Conservation (phyloP, 2,888 invertebrate species). For the Strigamia crassipes region DNA sequence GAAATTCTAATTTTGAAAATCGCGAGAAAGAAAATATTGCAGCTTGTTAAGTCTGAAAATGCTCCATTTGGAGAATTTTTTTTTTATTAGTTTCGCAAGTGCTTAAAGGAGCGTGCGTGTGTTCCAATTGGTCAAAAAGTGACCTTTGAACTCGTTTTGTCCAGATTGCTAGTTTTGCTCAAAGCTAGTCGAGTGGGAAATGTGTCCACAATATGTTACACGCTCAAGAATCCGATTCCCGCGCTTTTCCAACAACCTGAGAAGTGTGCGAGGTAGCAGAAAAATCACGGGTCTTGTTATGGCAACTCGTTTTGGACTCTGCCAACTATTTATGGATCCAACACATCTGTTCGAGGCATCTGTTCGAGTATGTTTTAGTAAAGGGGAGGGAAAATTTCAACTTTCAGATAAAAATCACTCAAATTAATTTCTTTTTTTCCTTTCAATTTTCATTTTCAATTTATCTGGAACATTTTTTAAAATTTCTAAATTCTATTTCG, state of each 20-base stretch:
- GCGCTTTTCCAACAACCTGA: conserved; percentile 20
- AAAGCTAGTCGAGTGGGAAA: not conserved
- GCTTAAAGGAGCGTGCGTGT: not conserved
- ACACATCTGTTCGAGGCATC: conserved; percentile 6
- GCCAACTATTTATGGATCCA: conserved; percentile 24
- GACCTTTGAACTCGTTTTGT: conserved; percentile 10
- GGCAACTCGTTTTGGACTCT: not conserved
- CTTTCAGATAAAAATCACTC: not conserved
- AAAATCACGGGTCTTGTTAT: conserved; percentile 18
- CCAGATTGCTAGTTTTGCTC: not conserved
- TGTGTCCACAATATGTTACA: conserved; percentile 27
- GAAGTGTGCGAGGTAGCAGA: conserved; percentile 15
- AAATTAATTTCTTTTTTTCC: not conserved
- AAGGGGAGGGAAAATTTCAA: not conserved
- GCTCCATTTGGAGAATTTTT: not conserved
- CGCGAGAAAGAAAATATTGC: no score
- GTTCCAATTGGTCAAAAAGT: not conserved
- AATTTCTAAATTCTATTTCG: not conserved
- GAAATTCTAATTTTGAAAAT: no score
- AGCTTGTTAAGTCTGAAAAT: not conserved
- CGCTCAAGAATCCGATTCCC: conserved; percentile 16
- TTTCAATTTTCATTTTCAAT: not conserved
- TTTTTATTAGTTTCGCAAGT: not conserved
- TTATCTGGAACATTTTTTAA: not conserved
- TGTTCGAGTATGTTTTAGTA: not conserved